Evolutionary conservation across 2,888 invertebrate species (phyloP), one percentile per base, ranked within the genome.

Genomic region (Tinea pellionella): DNA sequence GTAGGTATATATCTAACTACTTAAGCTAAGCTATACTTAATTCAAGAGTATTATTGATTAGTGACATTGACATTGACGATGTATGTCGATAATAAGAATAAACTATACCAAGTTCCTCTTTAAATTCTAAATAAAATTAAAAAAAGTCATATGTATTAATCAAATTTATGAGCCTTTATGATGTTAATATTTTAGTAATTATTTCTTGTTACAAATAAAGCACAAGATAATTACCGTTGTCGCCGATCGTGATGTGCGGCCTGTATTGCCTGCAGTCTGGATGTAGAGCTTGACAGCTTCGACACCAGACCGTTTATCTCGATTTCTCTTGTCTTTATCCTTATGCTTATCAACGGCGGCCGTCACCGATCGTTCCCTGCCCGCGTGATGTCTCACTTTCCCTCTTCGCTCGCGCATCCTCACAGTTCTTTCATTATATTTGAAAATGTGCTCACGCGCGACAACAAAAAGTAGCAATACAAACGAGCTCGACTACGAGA

Each of bases 251-350:
- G 87, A 87, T 13, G 80, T 74, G 61, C 87, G 74, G n/a, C 87
- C 87, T 13, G 80, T 83, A 61, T 77, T 75, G 32, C 86, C 86
- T 1, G 86, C 85, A 24, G 69, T 68, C 64, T 85, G 62, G 42
- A 85, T 69, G 65, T 87, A 82, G 51, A 87, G 68, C 65, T 84
- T 86, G 13, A 87, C 87, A 32, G 87, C 87, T 19, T 85, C 87
- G 42, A 85, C 67, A 1, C 87, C 87, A 9, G 87, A 86, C 56
- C 87, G 71, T 67, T 87, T 87, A 16, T 64, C 64, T 13, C 77
- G 75, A 15, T 69, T 68, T 16, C 2, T 71, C 73, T 29, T 71
- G 60, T 18, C 67, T 8, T 64, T 63, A 61, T 59, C 47, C 42
- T 65, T 67, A 15, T 60, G 58, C 42, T 30, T 57, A 32, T 57